Conservation (phyloP, 2,888 invertebrate genomes). For the Barypeithes pellucidus region DNA sequence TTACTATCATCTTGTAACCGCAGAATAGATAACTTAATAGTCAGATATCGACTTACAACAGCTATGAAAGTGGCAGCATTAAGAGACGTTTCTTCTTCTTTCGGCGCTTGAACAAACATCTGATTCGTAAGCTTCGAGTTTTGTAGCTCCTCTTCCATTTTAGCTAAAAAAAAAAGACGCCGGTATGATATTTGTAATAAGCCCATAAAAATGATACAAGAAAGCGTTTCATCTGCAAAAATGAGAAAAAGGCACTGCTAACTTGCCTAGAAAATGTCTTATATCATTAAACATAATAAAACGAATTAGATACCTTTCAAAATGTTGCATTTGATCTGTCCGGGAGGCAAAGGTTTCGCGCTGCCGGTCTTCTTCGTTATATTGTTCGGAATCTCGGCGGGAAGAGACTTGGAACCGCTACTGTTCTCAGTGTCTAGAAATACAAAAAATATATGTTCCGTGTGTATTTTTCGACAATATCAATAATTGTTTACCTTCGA, state of each 20-base stretch:
- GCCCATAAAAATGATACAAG: too few relatives aligned
- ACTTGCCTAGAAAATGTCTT: too few relatives aligned
- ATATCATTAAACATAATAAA: too few relatives aligned
- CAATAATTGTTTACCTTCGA: too few relatives aligned
- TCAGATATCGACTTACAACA: conserved; percentile 75
- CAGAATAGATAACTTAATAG: too few relatives aligned
- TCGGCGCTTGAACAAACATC: conserved; percentile 73
- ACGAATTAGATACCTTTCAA: conserved; percentile 93
- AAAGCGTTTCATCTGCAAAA: too few relatives aligned
- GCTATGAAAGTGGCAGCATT: conserved; percentile 83
- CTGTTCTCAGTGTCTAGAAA: conserved; percentile 56
- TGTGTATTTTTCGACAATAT: too few relatives aligned
- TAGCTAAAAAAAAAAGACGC: conserved; percentile 72
- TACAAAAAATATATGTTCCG: too few relatives aligned
- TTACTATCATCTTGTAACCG: too few relatives aligned
- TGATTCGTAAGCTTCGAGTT: conserved; percentile 74
- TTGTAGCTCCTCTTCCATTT: conserved; percentile 77
- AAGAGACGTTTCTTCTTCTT: conserved; percentile 70
- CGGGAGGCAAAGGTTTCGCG: conserved; percentile 85
- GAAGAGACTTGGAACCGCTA: conserved; percentile 65
- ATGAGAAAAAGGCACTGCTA: too few relatives aligned
- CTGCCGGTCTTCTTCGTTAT: conserved; percentile 64
- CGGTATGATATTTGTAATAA: too few relatives aligned
- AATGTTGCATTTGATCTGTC: conserved; percentile 95
- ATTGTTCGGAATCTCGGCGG: conserved; percentile 68